Percentiles rank a stretch among this genome's conserved stretches.
phyloP scores from a whole-genome alignment of 2,797 vertebrate genomes.

The Poeciliopsis gracilis region DNA sequence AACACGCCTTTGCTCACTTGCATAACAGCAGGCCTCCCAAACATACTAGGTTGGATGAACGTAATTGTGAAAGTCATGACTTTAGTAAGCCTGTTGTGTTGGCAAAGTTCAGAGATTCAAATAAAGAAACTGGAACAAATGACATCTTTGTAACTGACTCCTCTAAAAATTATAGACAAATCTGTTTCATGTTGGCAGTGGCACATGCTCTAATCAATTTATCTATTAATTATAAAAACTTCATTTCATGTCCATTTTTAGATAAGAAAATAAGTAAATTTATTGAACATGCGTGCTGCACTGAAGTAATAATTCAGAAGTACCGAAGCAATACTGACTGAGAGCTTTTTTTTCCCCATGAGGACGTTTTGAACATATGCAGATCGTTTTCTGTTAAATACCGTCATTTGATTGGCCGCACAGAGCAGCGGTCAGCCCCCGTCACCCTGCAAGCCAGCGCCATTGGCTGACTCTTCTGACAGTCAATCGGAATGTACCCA shows the following conservation, averaged over 20 bases:
- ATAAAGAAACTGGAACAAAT: background rate
- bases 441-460: background rate
- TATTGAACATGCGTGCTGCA: background rate
- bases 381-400: background rate
- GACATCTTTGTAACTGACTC: background rate
- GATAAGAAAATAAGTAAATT: background rate
- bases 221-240: background rate
- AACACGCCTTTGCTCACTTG: no score
- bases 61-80: no score
- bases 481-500: slow-evolving; percentile 57
- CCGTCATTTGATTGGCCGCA: background rate
- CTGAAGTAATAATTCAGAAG: background rate
- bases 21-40: no score
- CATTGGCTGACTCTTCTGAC: slow-evolving; percentile 52
- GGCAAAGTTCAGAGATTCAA: background rate
- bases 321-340: background rate
- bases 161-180: background rate
- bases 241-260: background rate
- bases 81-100: no score
- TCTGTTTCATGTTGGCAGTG: background rate
- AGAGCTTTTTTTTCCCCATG: background rate
- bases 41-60: no score
- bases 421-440: background rate
- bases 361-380: background rate
- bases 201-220: background rate